Evolutionary conservation across 2,888 invertebrate genomes (phyloP).

Genomic region (Noctua fimbriata): DNA sequence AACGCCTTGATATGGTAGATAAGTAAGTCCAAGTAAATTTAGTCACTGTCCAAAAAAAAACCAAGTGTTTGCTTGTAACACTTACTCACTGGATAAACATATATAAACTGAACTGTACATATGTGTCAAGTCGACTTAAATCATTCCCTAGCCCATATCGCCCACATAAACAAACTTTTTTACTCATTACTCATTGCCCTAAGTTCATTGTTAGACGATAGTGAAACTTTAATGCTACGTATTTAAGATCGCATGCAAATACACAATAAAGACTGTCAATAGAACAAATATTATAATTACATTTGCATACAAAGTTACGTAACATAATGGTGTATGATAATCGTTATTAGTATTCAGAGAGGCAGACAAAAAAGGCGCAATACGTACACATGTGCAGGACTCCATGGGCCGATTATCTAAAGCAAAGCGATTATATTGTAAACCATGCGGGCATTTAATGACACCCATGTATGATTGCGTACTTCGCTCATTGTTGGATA

Average conservation of each 20-base stretch:
- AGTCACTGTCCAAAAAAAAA: conserved; percentile 1
- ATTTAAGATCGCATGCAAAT: conserved; percentile 24
- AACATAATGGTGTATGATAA: conserved; percentile 65
- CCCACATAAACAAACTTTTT: conserved; percentile 7
- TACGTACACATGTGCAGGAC: conserved; percentile 66
- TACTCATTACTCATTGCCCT: conserved; percentile 6
- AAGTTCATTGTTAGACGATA: conserved; percentile 7
- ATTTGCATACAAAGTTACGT: conserved; percentile 67
- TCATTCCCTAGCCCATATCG: conserved; percentile 4
- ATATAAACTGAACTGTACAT: conserved; percentile 22
- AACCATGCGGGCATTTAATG: conserved; percentile 79
- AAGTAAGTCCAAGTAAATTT: not conserved
- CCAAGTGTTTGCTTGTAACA: conserved; percentile 10
- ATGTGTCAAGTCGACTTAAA: conserved; percentile 6
- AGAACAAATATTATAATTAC: conserved; percentile 51
- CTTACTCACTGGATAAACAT: conserved; percentile 27
- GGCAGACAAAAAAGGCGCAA: conserved; percentile 68
- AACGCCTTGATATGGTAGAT: not conserved
- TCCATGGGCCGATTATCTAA: conserved; percentile 72
- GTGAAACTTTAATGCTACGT: conserved; percentile 1
- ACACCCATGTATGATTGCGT: conserved; percentile 73
- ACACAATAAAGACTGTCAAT: conserved; percentile 32
- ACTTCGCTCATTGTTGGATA: conserved; percentile 71
- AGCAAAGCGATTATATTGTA: conserved; percentile 74
- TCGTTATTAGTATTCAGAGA: conserved; percentile 67